Base-by-base conservation (phyloP, 2,888 invertebrate species). In the Polietes domitor region DNA sequence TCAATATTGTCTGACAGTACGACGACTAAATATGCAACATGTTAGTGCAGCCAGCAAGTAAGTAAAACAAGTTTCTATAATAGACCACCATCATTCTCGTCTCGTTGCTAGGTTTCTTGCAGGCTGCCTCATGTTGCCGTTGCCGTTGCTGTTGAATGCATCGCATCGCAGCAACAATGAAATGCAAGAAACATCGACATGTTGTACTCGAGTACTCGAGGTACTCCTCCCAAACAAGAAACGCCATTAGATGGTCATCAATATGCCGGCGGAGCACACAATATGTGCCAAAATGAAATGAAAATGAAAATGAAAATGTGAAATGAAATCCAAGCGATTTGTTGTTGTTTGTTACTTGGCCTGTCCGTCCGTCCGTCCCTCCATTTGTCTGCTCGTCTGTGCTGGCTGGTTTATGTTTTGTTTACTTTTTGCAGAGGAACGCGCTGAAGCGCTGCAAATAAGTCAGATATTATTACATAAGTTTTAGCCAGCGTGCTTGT, bases 361-460 rank as follows among this genome's bases (percentile, higher is more conserved):
- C 63, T 17, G 26, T 21, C 55, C 12, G 55, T 21, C 21, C 24
- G 28, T 24, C 24, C 28, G 58, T 61, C 26, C 12, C 21, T n/a
- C n/a, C 47, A n/a, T n/a, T n/a, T 12, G 19, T 26, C 58, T 15
- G 58, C 24, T 15, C 15, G 58, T 12, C 65, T 19, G 37, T 32
- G 17, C 43, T 15, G 10, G 6, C 15, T 68, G 68, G 68, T 24
- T 21, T 41, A 5, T 28, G 28, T 61, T 68, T 68, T 68, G 68
- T 68, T 68, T 68, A 43, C 68, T 43, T 61, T 61, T 83, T 65
- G 72, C 65, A 47, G 32, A 81, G 78, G 77, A 81, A 80, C 82
- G 79, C 87, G 87, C 85, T 87, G 90, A 90, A 90, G 90, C 90
- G 90, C 89, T 89, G 90, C 90, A 88, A 89, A 88, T 86, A 75